Conservation (phyloP, 2,113 vertebrate genomes). For the Hydropotes inermis region DNA sequence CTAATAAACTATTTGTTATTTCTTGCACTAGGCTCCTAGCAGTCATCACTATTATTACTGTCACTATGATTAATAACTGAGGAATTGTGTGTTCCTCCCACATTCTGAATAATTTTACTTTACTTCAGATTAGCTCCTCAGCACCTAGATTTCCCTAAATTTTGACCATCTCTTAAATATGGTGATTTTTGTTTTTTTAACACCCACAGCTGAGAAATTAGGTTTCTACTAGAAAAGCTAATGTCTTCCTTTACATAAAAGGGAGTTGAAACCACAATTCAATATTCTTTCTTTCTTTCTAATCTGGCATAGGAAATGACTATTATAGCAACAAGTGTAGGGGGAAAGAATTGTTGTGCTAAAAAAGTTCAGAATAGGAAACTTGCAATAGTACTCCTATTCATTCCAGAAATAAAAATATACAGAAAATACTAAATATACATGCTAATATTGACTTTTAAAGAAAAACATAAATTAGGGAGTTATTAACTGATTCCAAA, state of each 20-base stretch:
- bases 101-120: slow-evolving; percentile 7
- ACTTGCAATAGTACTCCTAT: not conserved
- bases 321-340: not conserved
- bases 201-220: not conserved
- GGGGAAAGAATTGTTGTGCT: not conserved
- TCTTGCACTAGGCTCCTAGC: not conserved
- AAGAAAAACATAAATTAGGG: not conserved
- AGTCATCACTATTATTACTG: not conserved
- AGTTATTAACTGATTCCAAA: slow-evolving; percentile 2
- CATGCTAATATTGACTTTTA: not conserved
- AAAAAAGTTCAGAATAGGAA: not conserved
- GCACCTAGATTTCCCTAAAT: not conserved
- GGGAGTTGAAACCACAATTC: not conserved
- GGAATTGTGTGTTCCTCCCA: not conserved
- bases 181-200: not conserved
- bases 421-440: not conserved
- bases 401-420: not conserved
- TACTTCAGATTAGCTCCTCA: not conserved
- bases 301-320: not conserved
- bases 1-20: not conserved
- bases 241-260: not conserved
- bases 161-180: not conserved
- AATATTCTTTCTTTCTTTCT: not conserved
- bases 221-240: not conserved
- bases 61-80: not conserved